phyloP scores from a whole-genome alignment of 2,888 invertebrate species.

The Gastrophysa polygoni region DNA sequence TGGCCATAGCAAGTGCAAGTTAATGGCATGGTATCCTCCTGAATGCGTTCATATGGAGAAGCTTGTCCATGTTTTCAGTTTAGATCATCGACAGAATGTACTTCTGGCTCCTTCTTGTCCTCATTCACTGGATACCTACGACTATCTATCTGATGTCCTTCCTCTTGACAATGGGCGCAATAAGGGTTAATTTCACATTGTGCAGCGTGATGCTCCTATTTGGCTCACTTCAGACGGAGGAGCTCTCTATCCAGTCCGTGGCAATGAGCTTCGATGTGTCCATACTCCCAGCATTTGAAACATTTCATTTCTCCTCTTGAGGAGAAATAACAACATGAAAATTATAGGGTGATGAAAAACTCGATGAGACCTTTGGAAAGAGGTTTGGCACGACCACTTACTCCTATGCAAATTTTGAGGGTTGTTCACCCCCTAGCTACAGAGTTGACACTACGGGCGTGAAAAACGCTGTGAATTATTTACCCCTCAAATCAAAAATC shows the following conservation, averaged over 20 bases:
- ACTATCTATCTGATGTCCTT: neutral
- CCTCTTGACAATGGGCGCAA: neutral
- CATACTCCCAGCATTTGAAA: constrained; percentile 6
- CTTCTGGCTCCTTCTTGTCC: neutral
- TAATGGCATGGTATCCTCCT: constrained; percentile 10
- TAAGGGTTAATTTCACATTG: neutral
- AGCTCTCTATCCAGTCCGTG: neutral
- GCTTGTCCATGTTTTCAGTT: too few relatives aligned
- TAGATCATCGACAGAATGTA: too few relatives aligned
- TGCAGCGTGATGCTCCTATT: neutral
- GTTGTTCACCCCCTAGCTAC: too few relatives aligned
- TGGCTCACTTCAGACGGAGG: neutral
- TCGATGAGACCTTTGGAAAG: too few relatives aligned
- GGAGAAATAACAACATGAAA: too few relatives aligned
- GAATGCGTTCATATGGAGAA: constrained; percentile 7
- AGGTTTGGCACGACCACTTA: too few relatives aligned
- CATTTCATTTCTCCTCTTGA: neutral
- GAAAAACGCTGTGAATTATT: too few relatives aligned
- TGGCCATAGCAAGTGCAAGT: constrained; percentile 1
- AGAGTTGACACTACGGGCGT: too few relatives aligned
- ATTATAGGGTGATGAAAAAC: too few relatives aligned
- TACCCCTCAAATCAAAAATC: too few relatives aligned
- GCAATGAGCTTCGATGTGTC: neutral
- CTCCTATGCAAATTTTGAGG: too few relatives aligned
- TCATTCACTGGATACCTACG: neutral